Evolutionary conservation across 1,140 invertebrate genomes (phyloP).

Genomic region (Ylistrum balloti): DNA sequence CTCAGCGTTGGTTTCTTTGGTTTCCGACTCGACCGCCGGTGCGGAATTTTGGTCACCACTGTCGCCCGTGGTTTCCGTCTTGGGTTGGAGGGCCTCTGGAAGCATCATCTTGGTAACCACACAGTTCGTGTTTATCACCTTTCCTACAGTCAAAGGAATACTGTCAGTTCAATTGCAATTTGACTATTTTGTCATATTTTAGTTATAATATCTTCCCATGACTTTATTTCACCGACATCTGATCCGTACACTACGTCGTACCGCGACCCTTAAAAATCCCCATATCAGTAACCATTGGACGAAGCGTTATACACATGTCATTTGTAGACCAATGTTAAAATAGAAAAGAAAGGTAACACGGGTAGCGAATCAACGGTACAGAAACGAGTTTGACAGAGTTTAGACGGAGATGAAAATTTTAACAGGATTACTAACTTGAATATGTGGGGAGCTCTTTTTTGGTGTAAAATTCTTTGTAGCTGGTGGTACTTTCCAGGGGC

Average conservation of each 20-base stretch:
- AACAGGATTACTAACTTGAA: background rate
- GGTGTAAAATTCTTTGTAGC: slow-evolving; percentile 13
- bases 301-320: too few relatives aligned
- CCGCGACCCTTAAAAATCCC: too few relatives aligned
- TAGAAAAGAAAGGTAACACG: too few relatives aligned
- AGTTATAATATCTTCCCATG: too few relatives aligned
- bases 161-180: too few relatives aligned
- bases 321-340: too few relatives aligned
- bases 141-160: background rate
- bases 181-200: too few relatives aligned
- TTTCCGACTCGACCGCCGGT: background rate
- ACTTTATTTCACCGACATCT: too few relatives aligned
- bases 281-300: too few relatives aligned
- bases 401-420: background rate
- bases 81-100: background rate
- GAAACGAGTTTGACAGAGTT: too few relatives aligned
- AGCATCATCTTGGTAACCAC: slow-evolving; percentile 28
- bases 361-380: too few relatives aligned
- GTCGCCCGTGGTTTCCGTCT: background rate
- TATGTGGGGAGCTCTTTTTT: background rate
- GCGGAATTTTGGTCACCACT: background rate
- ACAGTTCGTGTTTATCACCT: slow-evolving; percentile 3
- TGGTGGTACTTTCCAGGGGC: background rate
- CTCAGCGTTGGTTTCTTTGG: background rate
- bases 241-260: too few relatives aligned